A percentile compares a stretch with the other conserved stretches of the same genome.
phyloP scores from a whole-genome alignment of 2,797 vertebrate genomes.

The Leptodactylus fallax region DNA sequence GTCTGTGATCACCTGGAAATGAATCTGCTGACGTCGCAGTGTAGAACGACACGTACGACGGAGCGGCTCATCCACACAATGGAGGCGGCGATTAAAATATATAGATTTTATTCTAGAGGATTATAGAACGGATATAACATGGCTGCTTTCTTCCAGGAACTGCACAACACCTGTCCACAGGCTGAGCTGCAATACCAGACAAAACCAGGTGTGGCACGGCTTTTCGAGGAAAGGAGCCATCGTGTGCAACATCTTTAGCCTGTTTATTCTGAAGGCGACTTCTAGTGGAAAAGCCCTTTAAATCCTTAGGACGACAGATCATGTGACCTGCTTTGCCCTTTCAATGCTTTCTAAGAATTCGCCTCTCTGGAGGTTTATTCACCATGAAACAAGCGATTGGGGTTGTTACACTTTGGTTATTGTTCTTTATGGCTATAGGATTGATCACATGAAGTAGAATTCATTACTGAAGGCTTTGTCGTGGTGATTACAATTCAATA shows the following conservation, averaged over 20 bases:
- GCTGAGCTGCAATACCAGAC: no score
- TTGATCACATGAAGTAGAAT: not conserved
- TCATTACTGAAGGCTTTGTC: not conserved
- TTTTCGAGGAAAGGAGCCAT: no score
- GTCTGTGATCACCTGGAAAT: constrained; percentile 20
- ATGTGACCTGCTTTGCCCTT: not conserved
- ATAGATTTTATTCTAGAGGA: not conserved
- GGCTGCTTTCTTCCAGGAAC: no score
- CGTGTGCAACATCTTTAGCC: no score
- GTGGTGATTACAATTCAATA: not conserved
- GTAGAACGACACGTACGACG: not conserved
- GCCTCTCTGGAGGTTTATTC: not conserved
- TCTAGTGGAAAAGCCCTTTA: no score
- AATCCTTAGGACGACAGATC: not conserved
- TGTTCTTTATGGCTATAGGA: not conserved
- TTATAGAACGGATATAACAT: no score
- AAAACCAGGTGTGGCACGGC: no score
- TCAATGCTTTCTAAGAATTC: not conserved
- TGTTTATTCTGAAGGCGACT: not conserved
- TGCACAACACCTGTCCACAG: no score
- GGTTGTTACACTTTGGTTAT: not conserved
- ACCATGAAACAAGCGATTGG: not conserved
- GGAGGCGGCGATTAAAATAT: not conserved
- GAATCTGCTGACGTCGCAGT: not conserved
- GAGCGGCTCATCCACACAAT: not conserved